These are phyloP conservation scores for Agrypnia vestita DNA, from an alignment of 1,140 invertebrate genomes.

Conservation along the genomic window DNA sequence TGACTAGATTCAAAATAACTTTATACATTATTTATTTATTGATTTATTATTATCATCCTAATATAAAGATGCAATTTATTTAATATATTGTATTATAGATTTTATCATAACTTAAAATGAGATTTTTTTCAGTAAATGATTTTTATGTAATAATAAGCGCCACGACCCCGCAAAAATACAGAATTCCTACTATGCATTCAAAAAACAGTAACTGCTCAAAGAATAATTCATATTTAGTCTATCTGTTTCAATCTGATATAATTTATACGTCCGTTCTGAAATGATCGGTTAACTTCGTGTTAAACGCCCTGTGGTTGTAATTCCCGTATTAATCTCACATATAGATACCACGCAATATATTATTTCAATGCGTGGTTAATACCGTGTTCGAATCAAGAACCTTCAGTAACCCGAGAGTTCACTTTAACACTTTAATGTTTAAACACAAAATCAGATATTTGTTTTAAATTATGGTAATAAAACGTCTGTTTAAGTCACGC, in stretches of 20 bases:
- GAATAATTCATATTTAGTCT: not conserved
- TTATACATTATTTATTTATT: too few relatives aligned
- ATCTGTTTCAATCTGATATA: constrained; percentile 19
- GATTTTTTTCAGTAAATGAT: too few relatives aligned
- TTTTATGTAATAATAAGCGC: too few relatives aligned
- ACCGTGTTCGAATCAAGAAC: constrained; percentile 29
- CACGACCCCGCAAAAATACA: too few relatives aligned
- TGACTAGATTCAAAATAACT: too few relatives aligned
- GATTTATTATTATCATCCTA: too few relatives aligned
- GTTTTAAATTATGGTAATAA: constrained; percentile 76
- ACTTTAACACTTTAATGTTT: constrained; percentile 73
- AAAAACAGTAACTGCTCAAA: not conserved
- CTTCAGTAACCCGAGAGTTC: constrained; percentile 59
- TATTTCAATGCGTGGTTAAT: constrained; percentile 2
- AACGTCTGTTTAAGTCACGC: constrained; percentile 73
- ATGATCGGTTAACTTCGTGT: constrained; percentile 1
- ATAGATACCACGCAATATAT: constrained; percentile 25
- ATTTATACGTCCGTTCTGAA: constrained; percentile 13
- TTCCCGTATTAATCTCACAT: constrained; percentile 29
- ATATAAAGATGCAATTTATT: too few relatives aligned
- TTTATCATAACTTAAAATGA: too few relatives aligned
- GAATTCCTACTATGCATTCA: too few relatives aligned
- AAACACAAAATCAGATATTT: constrained; percentile 75
- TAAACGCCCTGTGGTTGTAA: not conserved
- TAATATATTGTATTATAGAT: too few relatives aligned